Evolutionary conservation across 2,113 vertebrate genomes (phyloP).

Genomic region (Pelusios castaneus): DNA sequence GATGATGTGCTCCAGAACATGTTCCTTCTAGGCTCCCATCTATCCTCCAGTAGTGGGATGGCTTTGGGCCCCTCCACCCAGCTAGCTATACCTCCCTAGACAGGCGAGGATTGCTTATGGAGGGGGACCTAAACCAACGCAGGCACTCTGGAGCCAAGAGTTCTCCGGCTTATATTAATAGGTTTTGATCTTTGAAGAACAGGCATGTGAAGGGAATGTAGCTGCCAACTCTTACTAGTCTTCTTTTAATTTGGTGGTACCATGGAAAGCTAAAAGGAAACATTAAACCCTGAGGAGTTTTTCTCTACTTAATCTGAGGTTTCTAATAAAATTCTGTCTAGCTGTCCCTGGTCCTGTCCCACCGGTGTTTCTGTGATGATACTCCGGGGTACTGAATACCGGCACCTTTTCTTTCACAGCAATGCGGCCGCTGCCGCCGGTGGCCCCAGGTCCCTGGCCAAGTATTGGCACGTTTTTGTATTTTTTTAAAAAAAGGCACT

Average conservation of each 20-base stretch:
- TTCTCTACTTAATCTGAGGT: neutral
- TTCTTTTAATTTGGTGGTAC: neutral
- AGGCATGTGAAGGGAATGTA: neutral
- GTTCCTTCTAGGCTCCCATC: neutral
- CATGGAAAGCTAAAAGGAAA: neutral
- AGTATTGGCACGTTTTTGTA: too few species aligned
- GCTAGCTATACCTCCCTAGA: rapidly evolving
- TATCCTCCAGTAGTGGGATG: too few species aligned
- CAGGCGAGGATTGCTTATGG: neutral
- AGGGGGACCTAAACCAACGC: neutral
- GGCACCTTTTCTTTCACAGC: too few species aligned
- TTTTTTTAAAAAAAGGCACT: too few species aligned
- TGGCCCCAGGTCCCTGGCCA: too few species aligned
- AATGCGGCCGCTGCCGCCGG: too few species aligned
- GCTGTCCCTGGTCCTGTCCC: neutral
- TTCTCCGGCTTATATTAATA: neutral
- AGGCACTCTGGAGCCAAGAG: neutral
- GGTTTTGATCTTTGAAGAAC: neutral
- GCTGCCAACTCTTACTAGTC: neutral
- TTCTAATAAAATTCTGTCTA: neutral
- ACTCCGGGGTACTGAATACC: too few species aligned
- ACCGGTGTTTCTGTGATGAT: too few species aligned
- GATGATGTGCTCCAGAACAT: neutral
- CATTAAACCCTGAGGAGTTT: neutral
- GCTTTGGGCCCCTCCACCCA: neutral